Percentiles rank a stretch among this genome's conserved stretches.
Evolutionary conservation across 2,113 vertebrate species (phyloP).

Genomic region (Nyctereutes procyonoides): DNA sequence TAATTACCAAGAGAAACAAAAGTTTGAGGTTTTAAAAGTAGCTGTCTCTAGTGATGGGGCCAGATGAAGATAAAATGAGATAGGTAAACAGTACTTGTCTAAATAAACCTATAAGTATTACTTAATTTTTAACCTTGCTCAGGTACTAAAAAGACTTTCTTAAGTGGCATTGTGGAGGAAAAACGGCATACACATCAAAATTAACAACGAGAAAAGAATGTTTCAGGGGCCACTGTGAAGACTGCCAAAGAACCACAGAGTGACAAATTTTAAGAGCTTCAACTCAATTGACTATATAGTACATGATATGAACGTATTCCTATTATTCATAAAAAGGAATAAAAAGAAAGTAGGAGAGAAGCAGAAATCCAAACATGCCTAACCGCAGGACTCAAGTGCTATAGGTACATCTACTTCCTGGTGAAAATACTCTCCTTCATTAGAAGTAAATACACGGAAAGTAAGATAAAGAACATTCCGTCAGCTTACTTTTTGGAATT

Average conservation of each 20-base stretch:
- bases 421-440: not conserved
- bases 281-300: not conserved
- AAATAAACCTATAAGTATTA: not conserved
- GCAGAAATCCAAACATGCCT: not conserved
- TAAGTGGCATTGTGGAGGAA: not conserved
- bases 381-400: not conserved
- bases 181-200: not conserved
- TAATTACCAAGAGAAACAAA: conserved; percentile 35
- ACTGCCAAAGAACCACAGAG: not conserved
- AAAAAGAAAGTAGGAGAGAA: not conserved
- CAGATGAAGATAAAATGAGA: not conserved
- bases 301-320: not conserved
- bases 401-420: not conserved
- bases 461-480: not conserved
- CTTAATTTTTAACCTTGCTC: not conserved
- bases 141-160: not conserved
- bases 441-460: not conserved
- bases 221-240: not conserved
- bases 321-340: not conserved
- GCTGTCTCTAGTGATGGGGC: not conserved
- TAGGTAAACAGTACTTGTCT: not conserved
- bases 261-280: not conserved
- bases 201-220: not conserved
- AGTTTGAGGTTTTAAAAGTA: not conserved
- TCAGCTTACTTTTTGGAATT: not conserved